These are phyloP conservation scores for Dryobates pubescens DNA, from an alignment of 2,797 vertebrate species.

Conservation along the genomic window DNA sequence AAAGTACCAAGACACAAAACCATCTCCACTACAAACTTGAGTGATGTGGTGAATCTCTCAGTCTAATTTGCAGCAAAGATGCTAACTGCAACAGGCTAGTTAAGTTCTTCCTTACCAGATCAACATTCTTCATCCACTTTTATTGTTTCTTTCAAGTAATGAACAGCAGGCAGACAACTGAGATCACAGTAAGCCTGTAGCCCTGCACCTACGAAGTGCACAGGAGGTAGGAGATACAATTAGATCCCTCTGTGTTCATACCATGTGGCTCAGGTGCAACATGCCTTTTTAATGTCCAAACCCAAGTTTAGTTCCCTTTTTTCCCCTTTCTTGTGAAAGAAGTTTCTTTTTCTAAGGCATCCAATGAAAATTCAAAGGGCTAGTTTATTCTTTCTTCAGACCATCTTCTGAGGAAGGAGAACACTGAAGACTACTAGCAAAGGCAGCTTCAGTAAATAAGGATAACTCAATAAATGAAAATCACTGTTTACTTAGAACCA, in stretches of 20 bases:
- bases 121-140: not conserved
- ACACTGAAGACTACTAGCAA: not conserved
- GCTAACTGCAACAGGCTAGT: not conserved
- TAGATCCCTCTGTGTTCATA: constrained; percentile 7
- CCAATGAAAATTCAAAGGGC: not conserved
- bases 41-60: not conserved
- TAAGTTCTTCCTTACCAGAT: not conserved
- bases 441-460: not conserved
- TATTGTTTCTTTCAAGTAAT: not conserved
- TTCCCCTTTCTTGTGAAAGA: not conserved
- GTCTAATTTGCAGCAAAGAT: not conserved
- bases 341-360: not conserved
- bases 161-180: not conserved
- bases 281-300: not conserved
- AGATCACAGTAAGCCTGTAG: constrained; percentile 14
- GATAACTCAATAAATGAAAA: not conserved
- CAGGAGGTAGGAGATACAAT: not conserved
- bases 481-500: not conserved
- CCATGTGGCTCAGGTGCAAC: not conserved
- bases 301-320: not conserved
- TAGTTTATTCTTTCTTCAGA: not conserved
- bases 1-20: not conserved
- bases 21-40: not conserved
- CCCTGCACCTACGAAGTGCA: not conserved
- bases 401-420: not conserved